Evolutionary conservation across 2,888 invertebrate species (phyloP).

Genomic region (Eupithecia pulchellata): DNA sequence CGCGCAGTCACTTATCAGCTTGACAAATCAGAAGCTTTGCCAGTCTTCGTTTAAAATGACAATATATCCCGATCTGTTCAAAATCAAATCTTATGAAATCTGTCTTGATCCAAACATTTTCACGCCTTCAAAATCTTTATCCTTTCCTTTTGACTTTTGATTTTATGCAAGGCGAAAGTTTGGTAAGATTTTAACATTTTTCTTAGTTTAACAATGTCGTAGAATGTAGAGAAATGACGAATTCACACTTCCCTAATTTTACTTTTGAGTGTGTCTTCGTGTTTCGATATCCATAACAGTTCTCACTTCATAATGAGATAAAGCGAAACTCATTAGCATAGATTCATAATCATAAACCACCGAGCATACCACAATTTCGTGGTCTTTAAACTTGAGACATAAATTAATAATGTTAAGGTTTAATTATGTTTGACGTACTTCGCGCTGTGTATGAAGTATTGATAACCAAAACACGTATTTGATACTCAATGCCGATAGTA

Average conservation of each 20-base stretch:
- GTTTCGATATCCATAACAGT: constrained; percentile 16
- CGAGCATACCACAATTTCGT: constrained; percentile 8
- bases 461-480: constrained; percentile 49
- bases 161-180: no score
- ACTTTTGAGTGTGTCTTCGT: not conserved
- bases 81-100: no score
- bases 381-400: constrained; percentile 15
- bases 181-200: no score
- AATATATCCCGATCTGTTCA: not conserved
- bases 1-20: not conserved
- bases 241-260: not conserved
- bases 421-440: not conserved
- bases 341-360: constrained; percentile 22
- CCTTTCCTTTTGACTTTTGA: no score
- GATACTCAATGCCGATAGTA: constrained; percentile 51
- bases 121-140: not conserved
- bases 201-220: not conserved
- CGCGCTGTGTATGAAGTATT: constrained; percentile 35
- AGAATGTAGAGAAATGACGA: not conserved
- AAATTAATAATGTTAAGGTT: constrained; percentile 17
- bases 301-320: constrained; percentile 37
- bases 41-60: no score
- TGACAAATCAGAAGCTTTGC: not conserved
- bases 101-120: not conserved
- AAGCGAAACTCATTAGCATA: constrained; percentile 22